A percentile compares a stretch with the other conserved stretches of the same genome.
Evolutionary conservation across 2,113 vertebrate species (phyloP).

Genomic region (Siniperca chuatsi): DNA sequence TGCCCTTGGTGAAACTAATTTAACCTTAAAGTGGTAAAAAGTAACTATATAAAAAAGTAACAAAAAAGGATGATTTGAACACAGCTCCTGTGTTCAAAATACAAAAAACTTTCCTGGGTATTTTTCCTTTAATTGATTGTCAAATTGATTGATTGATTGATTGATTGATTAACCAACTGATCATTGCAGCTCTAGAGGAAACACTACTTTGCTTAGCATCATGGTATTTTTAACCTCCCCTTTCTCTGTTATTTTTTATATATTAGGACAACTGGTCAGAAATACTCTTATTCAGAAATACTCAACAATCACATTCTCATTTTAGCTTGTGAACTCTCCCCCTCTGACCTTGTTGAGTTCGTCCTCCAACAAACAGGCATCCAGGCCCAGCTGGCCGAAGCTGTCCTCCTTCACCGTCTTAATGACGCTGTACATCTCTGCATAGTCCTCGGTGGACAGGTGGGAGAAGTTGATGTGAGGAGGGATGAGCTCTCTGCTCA

Average conservation of each 20-base stretch:
- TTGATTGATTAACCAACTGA: neutral
- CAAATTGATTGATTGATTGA: neutral
- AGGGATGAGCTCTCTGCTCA: slow-evolving; percentile 96
- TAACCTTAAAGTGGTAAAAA: no score
- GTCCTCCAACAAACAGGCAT: slow-evolving; percentile 92
- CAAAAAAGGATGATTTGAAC: no score
- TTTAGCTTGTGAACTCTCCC: neutral
- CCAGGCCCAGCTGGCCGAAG: slow-evolving; percentile 91
- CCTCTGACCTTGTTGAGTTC: slow-evolving; percentile 93
- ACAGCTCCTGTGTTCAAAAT: neutral
- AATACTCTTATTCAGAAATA: neutral
- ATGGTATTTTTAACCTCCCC: neutral
- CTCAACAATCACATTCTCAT: neutral
- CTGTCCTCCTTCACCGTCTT: slow-evolving; percentile 92
- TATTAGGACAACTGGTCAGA: no score
- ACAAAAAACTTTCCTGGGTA: neutral
- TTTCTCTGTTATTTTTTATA: neutral
- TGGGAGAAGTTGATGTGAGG: slow-evolving; percentile 98
- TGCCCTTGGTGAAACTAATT: no score
- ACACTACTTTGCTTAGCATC: neutral
- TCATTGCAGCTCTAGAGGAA: neutral
- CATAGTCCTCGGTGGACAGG: slow-evolving; percentile 91
- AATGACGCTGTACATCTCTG: slow-evolving; percentile 96
- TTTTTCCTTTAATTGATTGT: neutral
- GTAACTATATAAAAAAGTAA: no score